Evolutionary conservation across 92 coral and sea anemone species (phyloP), one percentile per base, ranked within the genome.

Genomic region (Chrysogorgia sp.): DNA sequence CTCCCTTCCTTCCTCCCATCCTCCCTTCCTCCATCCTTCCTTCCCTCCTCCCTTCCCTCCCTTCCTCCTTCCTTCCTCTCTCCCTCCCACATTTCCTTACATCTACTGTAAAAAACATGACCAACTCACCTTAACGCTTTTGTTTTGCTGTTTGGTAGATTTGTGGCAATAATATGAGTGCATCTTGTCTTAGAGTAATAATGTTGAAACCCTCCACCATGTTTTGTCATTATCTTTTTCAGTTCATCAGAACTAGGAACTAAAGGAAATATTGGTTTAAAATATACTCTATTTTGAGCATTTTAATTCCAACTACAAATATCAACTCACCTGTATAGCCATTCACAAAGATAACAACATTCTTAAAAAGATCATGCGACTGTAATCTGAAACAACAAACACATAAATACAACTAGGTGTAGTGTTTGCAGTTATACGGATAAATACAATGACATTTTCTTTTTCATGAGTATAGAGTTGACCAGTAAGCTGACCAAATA

Each of bases 181-280:
- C 92, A 92, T n/a, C 82, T 60, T 47, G 92, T 87, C 50, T 79
- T 88, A 23, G 97, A 83, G 79, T 85, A 94, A 79, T 94, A 94
- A 26, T 91, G 98, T 41, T 83, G 90, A 76, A 65, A 94, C 37
- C 90, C 81, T 4, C 98, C 98, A 50, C 98, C 98, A 81, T 94
- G 85, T 49, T 45, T 71, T 57, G 83, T 86, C 40, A 94, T 79
- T 14, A 94, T 65, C 43, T 86, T 90, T 49, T 96, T 85, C 29
- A 94, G 77, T 63, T 91, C 92, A 87, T 94, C 98, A n/a, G 97
- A 90, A 34, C 97, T 87, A 41, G 98, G 98, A 20, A 61, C 98
- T 94, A 34, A 14, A 85, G 61, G 23, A 29, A 9, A 24, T 31
- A 70, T 21, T n/a, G 30, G 45, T 23, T 21, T 28, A 9, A 1